Evolutionary conservation across 2,888 invertebrate genomes (phyloP), one percentile per base, ranked within the genome.

Genomic region (Matsumyia berberina): DNA sequence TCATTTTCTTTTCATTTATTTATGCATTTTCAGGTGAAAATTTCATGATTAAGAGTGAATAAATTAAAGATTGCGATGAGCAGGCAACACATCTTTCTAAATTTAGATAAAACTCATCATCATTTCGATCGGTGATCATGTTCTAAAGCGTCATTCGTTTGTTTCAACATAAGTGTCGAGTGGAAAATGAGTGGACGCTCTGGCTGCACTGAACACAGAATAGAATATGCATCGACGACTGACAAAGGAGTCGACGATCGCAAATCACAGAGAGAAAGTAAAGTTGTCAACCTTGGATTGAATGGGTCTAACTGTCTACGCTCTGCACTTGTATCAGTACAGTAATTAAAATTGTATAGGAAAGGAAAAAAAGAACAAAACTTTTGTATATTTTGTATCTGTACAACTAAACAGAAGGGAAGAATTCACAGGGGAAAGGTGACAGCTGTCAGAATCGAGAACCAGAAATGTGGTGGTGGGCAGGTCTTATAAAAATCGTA

Each of bases 11-110:
- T 70, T 72, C 67, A 67, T 78, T 78, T 82, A 73, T 82, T 83
- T 73, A 73, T 78, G 66, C 72, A 78, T 73, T 78, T 83, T 83
- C 82, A 78, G 60, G 72, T 83, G 82, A 83, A 78, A 83, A 83
- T 51, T 62, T 67, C 57, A 78, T 82, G 72, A 83, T 60, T 83
- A 60, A 72, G n/a, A 78, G 66, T 37, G 70, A 51, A 77, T 77
- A 72, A 72, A 77, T 77, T 72, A 66, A 67, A n/a, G 33, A 5
- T 0, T n/a, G n/a, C n/a, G 12, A 15, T 11, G 42, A n/a, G 24
- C 8, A 5, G 31, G 46, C 39, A 57, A 49, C 49, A 51, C n/a
- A 62, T 55, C 29, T 76, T 39, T 69, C 80, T 81, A 81, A 81
- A 69, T 74, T 76, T 69, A 81, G 69, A 70, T 70, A 62, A 70